phyloP scores from a whole-genome alignment of 2,113 vertebrate species.

The Athene cunicularia region DNA sequence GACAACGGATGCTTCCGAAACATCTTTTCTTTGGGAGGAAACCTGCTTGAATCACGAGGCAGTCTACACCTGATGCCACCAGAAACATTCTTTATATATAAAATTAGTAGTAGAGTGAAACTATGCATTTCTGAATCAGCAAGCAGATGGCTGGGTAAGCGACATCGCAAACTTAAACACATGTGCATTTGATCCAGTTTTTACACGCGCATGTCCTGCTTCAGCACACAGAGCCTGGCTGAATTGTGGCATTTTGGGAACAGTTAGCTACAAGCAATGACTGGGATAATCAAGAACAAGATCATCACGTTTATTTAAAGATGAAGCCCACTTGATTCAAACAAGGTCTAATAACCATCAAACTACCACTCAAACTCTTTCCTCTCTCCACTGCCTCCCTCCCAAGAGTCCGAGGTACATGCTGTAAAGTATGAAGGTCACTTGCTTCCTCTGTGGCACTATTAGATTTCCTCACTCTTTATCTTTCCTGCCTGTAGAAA shows the following conservation, averaged over 20 bases:
- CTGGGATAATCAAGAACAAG: neutral
- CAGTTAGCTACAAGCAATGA: neutral
- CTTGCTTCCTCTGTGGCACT: neutral
- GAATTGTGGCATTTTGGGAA: neutral
- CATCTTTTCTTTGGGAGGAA: neutral
- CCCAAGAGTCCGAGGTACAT: neutral
- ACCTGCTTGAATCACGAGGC: neutral
- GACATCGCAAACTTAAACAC: neutral
- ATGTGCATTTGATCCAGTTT: too few species aligned
- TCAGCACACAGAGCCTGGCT: neutral
- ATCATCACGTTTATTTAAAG: neutral
- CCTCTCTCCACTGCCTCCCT: neutral
- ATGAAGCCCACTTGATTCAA: neutral
- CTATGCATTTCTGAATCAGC: neutral
- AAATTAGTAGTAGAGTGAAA: neutral
- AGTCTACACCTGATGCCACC: neutral
- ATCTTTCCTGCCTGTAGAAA: neutral
- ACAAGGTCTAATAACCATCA: neutral
- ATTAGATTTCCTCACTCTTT: neutral
- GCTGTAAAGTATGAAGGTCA: rapidly evolving
- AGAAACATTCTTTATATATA: neutral
- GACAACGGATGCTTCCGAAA: rapidly evolving
- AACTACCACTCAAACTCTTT: neutral
- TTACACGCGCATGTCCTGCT: neutral
- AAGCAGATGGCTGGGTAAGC: neutral